phyloP scores from a whole-genome alignment of 2,888 invertebrate genomes.

The Melanargia galathea region DNA sequence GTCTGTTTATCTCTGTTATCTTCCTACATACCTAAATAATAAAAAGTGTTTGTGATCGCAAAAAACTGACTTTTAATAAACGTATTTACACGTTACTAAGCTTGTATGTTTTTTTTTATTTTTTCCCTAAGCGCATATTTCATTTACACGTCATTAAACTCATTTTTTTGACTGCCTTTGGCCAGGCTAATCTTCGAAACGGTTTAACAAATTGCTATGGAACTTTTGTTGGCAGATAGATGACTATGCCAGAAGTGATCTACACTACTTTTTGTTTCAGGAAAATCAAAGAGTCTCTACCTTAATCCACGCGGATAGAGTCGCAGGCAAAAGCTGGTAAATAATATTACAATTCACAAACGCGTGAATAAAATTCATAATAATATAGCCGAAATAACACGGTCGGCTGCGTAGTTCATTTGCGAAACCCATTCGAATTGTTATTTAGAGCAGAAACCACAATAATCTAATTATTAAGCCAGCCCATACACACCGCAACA shows the following conservation, averaged over 20 bases:
- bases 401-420: constrained; percentile 36
- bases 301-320: too few species aligned
- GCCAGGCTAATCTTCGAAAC: neutral
- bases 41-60: too few species aligned
- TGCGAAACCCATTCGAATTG: constrained; percentile 44
- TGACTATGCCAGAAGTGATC: neutral
- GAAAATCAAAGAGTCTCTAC: neutral
- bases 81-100: too few species aligned
- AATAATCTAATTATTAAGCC: constrained; percentile 49
- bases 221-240: neutral
- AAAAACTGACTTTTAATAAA: too few species aligned
- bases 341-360: constrained; percentile 3
- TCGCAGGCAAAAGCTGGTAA: too few species aligned
- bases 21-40: too few species aligned
- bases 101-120: too few species aligned
- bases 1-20: too few species aligned
- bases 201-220: neutral
- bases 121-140: too few species aligned
- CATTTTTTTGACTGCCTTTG: too few species aligned
- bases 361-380: constrained; percentile 17
- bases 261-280: neutral
- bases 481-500: constrained; percentile 41
- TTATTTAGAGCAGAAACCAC: constrained; percentile 47
- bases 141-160: too few species aligned
- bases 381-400: constrained; percentile 19